Percentiles rank a stretch among this genome's conserved stretches.
Evolutionary conservation across 2,113 vertebrate genomes (phyloP).

Genomic region (Chaetops frenatus): DNA sequence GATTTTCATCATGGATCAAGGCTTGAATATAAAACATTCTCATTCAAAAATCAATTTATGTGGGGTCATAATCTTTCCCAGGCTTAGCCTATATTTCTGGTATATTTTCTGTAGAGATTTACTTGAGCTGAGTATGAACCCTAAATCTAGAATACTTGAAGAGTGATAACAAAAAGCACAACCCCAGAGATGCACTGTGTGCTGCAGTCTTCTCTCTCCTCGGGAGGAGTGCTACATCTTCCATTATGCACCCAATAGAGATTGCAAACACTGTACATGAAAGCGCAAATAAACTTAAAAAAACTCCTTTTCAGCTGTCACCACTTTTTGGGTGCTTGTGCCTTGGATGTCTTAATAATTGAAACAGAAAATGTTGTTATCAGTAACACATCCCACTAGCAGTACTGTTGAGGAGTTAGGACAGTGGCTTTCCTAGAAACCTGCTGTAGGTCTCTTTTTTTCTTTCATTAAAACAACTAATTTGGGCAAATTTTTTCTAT

Average conservation of each 20-base stretch:
- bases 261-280: background rate
- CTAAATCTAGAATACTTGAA: background rate
- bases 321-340: background rate
- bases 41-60: background rate
- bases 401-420: background rate
- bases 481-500: background rate
- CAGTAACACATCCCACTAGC: background rate
- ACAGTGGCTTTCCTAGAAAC: background rate
- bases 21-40: background rate
- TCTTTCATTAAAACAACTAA: background rate
- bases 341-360: background rate
- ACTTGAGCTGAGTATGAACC: background rate
- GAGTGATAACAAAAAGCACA: background rate
- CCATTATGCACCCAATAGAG: background rate
- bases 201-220: background rate
- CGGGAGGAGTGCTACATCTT: background rate
- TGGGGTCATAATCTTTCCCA: background rate
- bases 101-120: background rate
- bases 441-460: background rate
- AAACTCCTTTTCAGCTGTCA: background rate
- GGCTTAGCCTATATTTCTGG: constrained; percentile 1
- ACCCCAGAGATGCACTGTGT: background rate
- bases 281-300: background rate
- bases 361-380: background rate
- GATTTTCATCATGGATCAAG: background rate